These are phyloP conservation scores for Lycocerus yunnanus DNA, from an alignment of 2,888 invertebrate species.

Conservation along the genomic window DNA sequence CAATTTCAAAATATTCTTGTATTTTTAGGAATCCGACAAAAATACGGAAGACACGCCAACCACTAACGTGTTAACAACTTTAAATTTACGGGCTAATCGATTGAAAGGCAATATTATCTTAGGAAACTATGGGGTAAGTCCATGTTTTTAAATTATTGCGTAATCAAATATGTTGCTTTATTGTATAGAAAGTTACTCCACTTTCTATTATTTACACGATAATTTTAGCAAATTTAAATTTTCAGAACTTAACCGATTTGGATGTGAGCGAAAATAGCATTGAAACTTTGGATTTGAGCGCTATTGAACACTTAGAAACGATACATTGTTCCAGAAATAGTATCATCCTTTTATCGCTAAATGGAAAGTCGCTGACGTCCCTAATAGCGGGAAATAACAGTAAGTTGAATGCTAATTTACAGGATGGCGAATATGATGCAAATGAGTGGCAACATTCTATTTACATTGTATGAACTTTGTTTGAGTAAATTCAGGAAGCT, in stretches of 20 bases:
- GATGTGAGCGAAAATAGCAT: conserved; percentile 85
- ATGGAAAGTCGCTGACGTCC: conserved; percentile 75
- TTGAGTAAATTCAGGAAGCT: no score
- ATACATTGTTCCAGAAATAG: conserved; percentile 79
- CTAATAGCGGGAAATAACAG: conserved; percentile 82
- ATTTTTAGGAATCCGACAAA: conserved; percentile 49
- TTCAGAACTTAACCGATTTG: conserved; percentile 77
- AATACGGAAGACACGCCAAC: conserved; percentile 46
- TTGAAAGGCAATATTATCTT: conserved; percentile 83
- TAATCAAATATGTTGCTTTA: neutral
- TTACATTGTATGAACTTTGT: no score
- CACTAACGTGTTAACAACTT: conserved; percentile 65
- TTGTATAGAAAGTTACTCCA: neutral
- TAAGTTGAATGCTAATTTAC: conserved; percentile 57
- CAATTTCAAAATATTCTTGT: neutral
- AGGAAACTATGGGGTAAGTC: conserved; percentile 81
- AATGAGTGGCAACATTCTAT: no score
- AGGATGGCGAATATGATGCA: neutral
- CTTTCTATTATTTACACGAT: neutral
- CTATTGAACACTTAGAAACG: conserved; percentile 75
- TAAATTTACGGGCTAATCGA: conserved; percentile 78
- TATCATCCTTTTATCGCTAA: conserved; percentile 76
- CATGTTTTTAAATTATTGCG: neutral
- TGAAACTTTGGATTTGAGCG: conserved; percentile 79
- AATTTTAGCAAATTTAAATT: neutral